phyloP scores from a whole-genome alignment of 2,888 invertebrate genomes.

The Cosmia pyralina region DNA sequence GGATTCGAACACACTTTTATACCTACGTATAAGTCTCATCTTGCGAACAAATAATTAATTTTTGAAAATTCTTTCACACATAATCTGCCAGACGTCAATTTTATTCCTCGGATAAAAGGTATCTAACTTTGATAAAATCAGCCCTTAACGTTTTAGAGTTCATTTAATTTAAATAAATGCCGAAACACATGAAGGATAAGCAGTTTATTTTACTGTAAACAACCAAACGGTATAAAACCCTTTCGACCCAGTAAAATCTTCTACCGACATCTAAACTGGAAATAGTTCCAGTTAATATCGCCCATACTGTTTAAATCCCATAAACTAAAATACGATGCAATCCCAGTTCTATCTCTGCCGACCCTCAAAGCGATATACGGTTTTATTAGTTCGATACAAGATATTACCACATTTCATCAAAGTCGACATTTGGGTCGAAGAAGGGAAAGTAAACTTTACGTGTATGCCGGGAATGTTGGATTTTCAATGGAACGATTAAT shows the following conservation, averaged over 20 bases:
- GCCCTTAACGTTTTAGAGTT: not conserved
- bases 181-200: conserved; percentile 21
- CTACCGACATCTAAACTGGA: conserved; percentile 25
- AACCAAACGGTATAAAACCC: conserved; percentile 15
- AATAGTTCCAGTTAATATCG: conserved; percentile 43
- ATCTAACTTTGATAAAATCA: not conserved
- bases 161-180: conserved; percentile 33
- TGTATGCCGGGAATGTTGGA: not conserved
- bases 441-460: conserved; percentile 33
- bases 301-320: conserved; percentile 39
- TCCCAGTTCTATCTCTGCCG: conserved; percentile 37
- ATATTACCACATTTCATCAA: conserved; percentile 55
- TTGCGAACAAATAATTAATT: too few relatives aligned
- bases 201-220: conserved; percentile 15
- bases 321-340: conserved; percentile 50
- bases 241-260: conserved; percentile 33
- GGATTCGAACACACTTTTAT: not conserved
- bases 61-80: too few relatives aligned
- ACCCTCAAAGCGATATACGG: conserved; percentile 32
- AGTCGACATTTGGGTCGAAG: conserved; percentile 6
- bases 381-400: conserved; percentile 53
- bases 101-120: too few relatives aligned
- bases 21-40: not conserved
- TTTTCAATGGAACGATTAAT: conserved; percentile 13
- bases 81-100: not conserved